phyloP scores from a whole-genome alignment of 2,797 vertebrate genomes.

The Pagetopsis macropterus region DNA sequence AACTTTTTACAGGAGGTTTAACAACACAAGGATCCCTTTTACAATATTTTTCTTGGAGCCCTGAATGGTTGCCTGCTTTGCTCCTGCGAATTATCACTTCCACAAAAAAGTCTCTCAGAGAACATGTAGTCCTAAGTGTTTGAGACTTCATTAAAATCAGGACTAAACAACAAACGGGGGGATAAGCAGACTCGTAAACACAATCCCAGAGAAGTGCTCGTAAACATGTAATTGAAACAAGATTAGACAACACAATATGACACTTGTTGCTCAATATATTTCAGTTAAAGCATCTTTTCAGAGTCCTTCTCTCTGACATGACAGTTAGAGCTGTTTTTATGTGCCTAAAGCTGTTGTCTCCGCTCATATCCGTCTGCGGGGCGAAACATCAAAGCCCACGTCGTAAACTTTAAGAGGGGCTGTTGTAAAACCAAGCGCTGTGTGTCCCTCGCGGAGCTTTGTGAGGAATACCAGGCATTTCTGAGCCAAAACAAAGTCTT shows the following conservation, averaged over 20 bases:
- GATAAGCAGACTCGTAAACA: no score
- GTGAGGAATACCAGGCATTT: slow-evolving; percentile 11
- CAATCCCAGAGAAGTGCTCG: no score
- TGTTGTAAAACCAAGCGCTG: slow-evolving; percentile 36
- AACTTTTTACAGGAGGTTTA: no score
- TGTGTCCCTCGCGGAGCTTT: not conserved
- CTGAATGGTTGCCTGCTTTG: no score
- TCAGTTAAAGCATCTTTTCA: not conserved
- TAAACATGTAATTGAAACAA: no score
- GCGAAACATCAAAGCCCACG: slow-evolving; percentile 43
- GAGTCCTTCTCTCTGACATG: not conserved
- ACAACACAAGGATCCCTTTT: no score
- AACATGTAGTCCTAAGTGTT: no score
- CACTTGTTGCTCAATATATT: slow-evolving; percentile 1
- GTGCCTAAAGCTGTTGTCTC: not conserved
- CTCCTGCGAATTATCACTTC: no score
- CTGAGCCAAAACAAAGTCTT: slow-evolving; percentile 15
- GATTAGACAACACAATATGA: not conserved
- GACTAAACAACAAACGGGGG: no score
- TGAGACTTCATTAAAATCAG: no score
- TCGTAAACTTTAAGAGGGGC: slow-evolving; percentile 38
- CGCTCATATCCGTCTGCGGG: slow-evolving; percentile 41
- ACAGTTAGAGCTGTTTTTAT: not conserved
- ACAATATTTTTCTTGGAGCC: no score
- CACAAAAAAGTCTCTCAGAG: no score